Evolutionary conservation across 2,888 invertebrate genomes (phyloP), one percentile per base, ranked within the genome.

Genomic region (Celastrina argiolus): DNA sequence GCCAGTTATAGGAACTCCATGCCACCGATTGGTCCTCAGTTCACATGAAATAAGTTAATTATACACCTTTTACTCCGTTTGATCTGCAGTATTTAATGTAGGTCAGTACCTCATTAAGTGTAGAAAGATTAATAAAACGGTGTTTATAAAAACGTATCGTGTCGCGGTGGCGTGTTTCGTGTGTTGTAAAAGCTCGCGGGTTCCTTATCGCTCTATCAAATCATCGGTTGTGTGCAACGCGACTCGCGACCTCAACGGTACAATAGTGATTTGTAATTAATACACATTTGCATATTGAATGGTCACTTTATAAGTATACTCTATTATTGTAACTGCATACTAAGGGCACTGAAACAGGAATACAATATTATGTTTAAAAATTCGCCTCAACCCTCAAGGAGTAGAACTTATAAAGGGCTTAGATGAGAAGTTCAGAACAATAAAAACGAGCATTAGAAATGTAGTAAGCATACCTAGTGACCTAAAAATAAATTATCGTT

Each of bases 171-270:
- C 61, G 61, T 61, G 61, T 22, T 51, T 22, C 36, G 36, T 36
- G 61, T 39, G 61, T 12, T 61, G 22, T 58, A 61, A 61, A 59
- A 36, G 61, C 61, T 61, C 39, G 61, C 61, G 61, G 39, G 61
- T 61, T 18, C 39, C 36, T 61, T 61, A 61, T 61, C 61, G 61
- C 4, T 22, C 22, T 59, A 34, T 39, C 31, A 61, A 61, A 61
- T 61, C 61, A 36, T 61, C 61, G 36, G 39, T 41, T 31, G 28
- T 22, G 56, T 58, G 58, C 58, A 58, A n/a, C 58, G 58, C n/a
- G 14, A 12, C 4, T n/a, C 58, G 58, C n/a, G 14, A 12, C 4
- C 31, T 14, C 18, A 61, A 36, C 22, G 10, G 18, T 39, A 61
- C 61, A 51, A 51, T 26, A 51, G 12, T 51, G 14, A 51, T 51